phyloP scores from a whole-genome alignment of 2,797 vertebrate species.

The Sebastes hopkinsi region DNA sequence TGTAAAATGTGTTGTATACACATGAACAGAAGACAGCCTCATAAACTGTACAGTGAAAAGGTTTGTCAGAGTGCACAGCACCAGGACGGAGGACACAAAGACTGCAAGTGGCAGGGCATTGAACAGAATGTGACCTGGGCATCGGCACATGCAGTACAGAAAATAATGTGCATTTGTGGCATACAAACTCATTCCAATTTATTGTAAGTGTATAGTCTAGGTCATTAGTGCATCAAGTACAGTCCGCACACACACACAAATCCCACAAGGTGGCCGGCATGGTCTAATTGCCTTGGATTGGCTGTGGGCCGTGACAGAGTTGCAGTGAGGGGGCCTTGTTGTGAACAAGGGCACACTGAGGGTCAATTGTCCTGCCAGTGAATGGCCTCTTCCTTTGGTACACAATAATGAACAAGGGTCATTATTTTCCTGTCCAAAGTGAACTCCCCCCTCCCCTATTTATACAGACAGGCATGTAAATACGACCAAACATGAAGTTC shows the following conservation, averaged over 20 bases:
- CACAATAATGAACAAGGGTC: constrained; percentile 72
- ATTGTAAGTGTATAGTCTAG: constrained; percentile 47
- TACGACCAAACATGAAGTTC: constrained; percentile 43
- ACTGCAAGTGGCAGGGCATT: constrained; percentile 19
- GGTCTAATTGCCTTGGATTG: constrained; percentile 71
- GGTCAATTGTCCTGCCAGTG: constrained; percentile 75
- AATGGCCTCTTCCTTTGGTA: constrained; percentile 74
- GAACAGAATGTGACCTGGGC: constrained; percentile 32
- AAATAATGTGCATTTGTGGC: constrained; percentile 6
- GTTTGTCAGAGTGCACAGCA: constrained; percentile 38
- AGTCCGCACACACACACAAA: constrained; percentile 44
- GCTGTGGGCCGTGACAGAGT: constrained; percentile 57
- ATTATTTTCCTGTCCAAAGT: constrained; percentile 74
- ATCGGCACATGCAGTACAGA: constrained; percentile 20
- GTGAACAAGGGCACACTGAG: constrained; percentile 76
- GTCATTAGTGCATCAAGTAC: constrained; percentile 69
- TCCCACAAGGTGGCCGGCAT: constrained; percentile 31
- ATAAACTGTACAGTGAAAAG: constrained; percentile 52
- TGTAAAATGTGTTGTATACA: constrained; percentile 67
- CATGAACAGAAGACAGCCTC: constrained; percentile 64
- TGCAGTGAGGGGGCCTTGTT: constrained; percentile 59
- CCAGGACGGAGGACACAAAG: constrained; percentile 29
- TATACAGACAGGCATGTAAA: constrained; percentile 27
- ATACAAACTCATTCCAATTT: constrained; percentile 9
- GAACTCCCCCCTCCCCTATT: constrained; percentile 35